A percentile compares a stretch with the other conserved stretches of the same genome.
Evolutionary conservation across 2,113 vertebrate species (phyloP).

Genomic region (Takifugu bimaculatus): DNA sequence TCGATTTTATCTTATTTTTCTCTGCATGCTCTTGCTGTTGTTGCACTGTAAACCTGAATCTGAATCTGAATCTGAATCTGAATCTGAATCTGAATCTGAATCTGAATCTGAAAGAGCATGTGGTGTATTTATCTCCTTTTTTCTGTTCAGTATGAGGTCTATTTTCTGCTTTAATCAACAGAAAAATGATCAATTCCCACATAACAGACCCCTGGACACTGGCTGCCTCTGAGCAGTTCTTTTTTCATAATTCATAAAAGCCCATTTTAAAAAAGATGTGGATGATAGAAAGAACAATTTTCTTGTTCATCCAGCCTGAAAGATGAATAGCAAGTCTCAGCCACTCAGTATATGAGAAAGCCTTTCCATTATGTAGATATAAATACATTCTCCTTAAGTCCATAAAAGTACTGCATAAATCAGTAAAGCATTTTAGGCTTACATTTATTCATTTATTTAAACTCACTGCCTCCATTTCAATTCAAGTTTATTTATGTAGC

Average conservation of each 20-base stretch:
- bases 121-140: neutral
- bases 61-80: too few species aligned
- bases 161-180: constrained; percentile 8
- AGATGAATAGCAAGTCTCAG: constrained; percentile 42
- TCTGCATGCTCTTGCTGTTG: too few species aligned
- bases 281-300: constrained; percentile 7
- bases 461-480: too few species aligned
- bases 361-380: constrained; percentile 39
- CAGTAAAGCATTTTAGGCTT: too few species aligned
- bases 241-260: constrained; percentile 24
- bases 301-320: constrained; percentile 20
- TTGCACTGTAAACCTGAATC: too few species aligned
- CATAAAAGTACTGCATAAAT: too few species aligned
- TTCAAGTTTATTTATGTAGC: too few species aligned
- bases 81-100: too few species aligned
- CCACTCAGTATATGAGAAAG: constrained; percentile 42
- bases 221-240: constrained; percentile 9
- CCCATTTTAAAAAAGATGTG: constrained; percentile 8
- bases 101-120: too few species aligned
- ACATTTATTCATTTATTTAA: too few species aligned
- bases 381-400: too few species aligned
- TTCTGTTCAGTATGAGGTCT: neutral
- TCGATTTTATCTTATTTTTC: too few species aligned
- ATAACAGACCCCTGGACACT: constrained; percentile 8
- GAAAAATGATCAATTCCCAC: constrained; percentile 11